Conservation (phyloP, 2,113 vertebrate genomes). For the Danio rerio region DNA sequence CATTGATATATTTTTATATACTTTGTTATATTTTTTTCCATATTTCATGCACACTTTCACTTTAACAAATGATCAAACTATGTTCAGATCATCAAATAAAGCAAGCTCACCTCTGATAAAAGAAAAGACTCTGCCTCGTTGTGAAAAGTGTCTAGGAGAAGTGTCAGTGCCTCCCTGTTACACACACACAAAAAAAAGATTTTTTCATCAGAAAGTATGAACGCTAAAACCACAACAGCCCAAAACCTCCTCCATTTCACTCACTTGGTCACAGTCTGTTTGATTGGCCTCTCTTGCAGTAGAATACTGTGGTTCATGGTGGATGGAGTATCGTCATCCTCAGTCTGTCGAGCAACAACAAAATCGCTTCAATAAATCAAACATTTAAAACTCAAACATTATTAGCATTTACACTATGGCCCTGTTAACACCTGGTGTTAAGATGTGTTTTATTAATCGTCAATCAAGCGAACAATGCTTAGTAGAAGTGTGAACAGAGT, state of each 20-base stretch:
- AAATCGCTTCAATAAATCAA: not conserved
- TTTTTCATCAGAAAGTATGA: not conserved
- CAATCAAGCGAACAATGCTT: too few relatives aligned
- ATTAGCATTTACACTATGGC: not conserved
- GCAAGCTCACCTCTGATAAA: slow-evolving; percentile 81
- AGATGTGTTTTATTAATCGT: too few relatives aligned
- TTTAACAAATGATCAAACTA: not conserved
- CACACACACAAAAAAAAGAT: slow-evolving; percentile 24
- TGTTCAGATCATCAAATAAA: not conserved
- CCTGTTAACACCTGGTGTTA: not conserved
- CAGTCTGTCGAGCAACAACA: slow-evolving; percentile 73
- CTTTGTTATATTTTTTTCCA: too few relatives aligned
- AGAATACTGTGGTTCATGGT: slow-evolving; percentile 92
- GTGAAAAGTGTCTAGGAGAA: slow-evolving; percentile 94
- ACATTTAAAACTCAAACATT: not conserved
- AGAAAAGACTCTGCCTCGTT: slow-evolving; percentile 92
- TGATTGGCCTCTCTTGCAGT: slow-evolving; percentile 93
- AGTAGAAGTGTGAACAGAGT: too few relatives aligned
- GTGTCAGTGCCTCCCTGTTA: slow-evolving; percentile 89
- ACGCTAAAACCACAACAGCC: not conserved
- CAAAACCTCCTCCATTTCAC: slow-evolving; percentile 20
- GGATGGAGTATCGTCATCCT: slow-evolving; percentile 85
- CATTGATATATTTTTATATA: too few relatives aligned
- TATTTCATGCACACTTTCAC: too few relatives aligned
- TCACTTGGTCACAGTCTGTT: slow-evolving; percentile 96